Conservation (phyloP, 1,140 invertebrate species). For the Hydropsyche tenuis region DNA sequence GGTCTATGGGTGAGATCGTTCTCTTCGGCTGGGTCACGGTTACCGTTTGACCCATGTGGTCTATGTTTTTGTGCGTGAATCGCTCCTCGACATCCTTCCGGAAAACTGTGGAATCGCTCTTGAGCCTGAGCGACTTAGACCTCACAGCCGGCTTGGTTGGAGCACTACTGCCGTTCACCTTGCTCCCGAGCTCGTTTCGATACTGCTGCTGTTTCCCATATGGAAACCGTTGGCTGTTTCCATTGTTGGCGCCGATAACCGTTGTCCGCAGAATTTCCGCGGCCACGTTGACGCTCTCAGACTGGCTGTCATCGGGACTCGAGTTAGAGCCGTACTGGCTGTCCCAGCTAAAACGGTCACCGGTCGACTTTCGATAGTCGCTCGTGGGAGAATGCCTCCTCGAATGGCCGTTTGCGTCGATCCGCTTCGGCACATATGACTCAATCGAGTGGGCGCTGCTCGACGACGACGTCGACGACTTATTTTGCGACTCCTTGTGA, state of each 20-base stretch:
- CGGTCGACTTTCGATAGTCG: slow-evolving; percentile 45
- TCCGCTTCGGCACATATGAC: slow-evolving; percentile 14
- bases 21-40: slow-evolving; percentile 63
- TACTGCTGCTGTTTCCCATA: slow-evolving; percentile 42
- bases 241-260: slow-evolving; percentile 25
- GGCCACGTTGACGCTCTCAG: not conserved
- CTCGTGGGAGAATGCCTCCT: slow-evolving; percentile 34
- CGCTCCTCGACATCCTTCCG: slow-evolving; percentile 36
- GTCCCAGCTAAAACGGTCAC: slow-evolving; percentile 22
- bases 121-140: slow-evolving; percentile 62
- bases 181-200: slow-evolving; percentile 40
- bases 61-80: slow-evolving; percentile 28
- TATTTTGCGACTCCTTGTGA: slow-evolving; percentile 9
- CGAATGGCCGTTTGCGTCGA: not conserved
- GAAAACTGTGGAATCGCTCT: slow-evolving; percentile 58
- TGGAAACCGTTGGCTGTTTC: slow-evolving; percentile 37
- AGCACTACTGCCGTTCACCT: slow-evolving; percentile 40
- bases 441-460: slow-evolving; percentile 30
- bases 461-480: slow-evolving; percentile 9
- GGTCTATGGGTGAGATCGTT: slow-evolving; percentile 61
- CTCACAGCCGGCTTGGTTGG: slow-evolving; percentile 55
- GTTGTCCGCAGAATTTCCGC: slow-evolving; percentile 4
- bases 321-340: slow-evolving; percentile 26
- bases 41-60: slow-evolving; percentile 50
- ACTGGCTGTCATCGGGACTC: slow-evolving; percentile 29